Evolutionary conservation across 1,140 invertebrate species (phyloP).

Genomic region (Telenomus remus): DNA sequence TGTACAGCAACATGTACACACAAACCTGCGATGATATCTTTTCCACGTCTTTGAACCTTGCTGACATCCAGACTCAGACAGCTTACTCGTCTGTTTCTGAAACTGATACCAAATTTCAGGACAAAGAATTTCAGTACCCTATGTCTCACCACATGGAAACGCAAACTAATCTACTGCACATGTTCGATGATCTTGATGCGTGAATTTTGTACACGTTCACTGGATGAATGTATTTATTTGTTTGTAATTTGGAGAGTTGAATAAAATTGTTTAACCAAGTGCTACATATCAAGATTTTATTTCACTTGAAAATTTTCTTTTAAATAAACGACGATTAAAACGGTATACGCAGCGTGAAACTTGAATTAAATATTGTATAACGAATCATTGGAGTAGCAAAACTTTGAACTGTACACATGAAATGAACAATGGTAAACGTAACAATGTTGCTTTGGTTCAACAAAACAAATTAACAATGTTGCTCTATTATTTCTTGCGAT

Average conservation of each 20-base stretch:
- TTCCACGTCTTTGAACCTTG: constrained; percentile 75
- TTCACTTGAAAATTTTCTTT: constrained; percentile 15
- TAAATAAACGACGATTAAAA: constrained; percentile 21
- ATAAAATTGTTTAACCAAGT: no score
- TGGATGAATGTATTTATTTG: neutral
- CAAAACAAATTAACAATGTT: constrained; percentile 24
- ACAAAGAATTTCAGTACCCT: constrained; percentile 52
- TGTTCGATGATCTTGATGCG: constrained; percentile 66
- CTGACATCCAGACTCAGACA: constrained; percentile 80
- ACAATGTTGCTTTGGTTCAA: constrained; percentile 25
- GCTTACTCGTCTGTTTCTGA: constrained; percentile 72
- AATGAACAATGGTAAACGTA: no score
- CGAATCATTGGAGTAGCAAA: neutral
- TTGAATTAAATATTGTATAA: constrained; percentile 5
- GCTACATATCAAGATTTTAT: constrained; percentile 1
- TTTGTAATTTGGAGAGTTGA: neutral
- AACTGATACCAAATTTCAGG: constrained; percentile 68
- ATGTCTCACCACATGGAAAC: constrained; percentile 72
- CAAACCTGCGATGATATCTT: constrained; percentile 79
- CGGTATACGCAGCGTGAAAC: constrained; percentile 18
- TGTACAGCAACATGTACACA: constrained; percentile 78
- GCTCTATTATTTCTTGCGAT: constrained; percentile 10
- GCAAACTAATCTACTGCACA: constrained; percentile 71
- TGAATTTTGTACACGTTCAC: neutral
- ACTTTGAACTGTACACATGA: no score